Evolutionary conservation across 2,113 vertebrate species (phyloP), one percentile per base, ranked within the genome.

Genomic region (Penelope pileata): DNA sequence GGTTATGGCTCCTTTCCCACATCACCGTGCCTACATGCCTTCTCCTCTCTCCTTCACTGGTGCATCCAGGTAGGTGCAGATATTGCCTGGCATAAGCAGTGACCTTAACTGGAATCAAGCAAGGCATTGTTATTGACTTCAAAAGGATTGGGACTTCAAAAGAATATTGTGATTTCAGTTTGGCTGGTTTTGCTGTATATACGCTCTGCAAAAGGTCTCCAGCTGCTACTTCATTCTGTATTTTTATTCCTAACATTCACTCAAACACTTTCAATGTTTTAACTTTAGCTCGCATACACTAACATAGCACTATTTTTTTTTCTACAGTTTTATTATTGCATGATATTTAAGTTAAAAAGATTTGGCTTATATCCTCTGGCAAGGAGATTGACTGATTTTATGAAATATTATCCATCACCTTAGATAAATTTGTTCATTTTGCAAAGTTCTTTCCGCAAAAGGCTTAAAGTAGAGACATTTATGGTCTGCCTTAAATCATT

Each of bases 331-430:
- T 89, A 83, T 78, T 95, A 79, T 89, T 96, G 73, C 21, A 68
- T 85, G 94, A 72, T 96, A 93, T 78, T 93, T 90, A 88, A 87
- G 91, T 93, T 92, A 17, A 91, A 96, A 90, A 69, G 21, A 91
- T 88, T 92, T 92, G 91, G 82, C 91, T 91, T 92, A 38, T 78
- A 95, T 90, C 80, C 88, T 88, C 68, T 93, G 91, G 85, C 84
- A 91, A 92, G 66, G 53, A 86, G 62, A 93, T 92, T 82, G 91
- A 77, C 76, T 88, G 79, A 74, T 91, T 95, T 95, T 93, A 86
- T 97, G 94, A 95, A 96, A 95, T 92, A 96, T 94, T 95, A 93
- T 94, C 87, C 60, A 83, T 96, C 90, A 92, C 60, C 64, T 94
- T 91, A 60, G 68, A 96, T 96, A 94, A 90, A 93, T 84, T 59